Percentiles rank a stretch among this genome's conserved stretches.
These are phyloP conservation scores for Samia ricini DNA, from an alignment of 1,140 invertebrate genomes.

Conservation along the genomic window DNA sequence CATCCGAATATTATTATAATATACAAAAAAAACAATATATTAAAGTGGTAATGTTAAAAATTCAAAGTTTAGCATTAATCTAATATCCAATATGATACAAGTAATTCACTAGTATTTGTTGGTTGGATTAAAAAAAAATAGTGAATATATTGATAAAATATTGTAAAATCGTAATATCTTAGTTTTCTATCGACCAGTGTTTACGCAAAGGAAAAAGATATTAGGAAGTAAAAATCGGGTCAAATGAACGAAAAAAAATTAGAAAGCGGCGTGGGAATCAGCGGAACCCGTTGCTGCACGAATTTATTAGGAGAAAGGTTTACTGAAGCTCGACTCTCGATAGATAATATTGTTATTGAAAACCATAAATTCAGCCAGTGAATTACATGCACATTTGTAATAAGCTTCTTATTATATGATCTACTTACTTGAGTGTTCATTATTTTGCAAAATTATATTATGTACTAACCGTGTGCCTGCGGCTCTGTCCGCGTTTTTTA, in stretches of 20 bases:
- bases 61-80: no score
- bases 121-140: no score
- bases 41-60: no score
- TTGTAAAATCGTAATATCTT: not conserved
- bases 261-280: conserved; percentile 26
- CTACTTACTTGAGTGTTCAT: not conserved
- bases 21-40: no score
- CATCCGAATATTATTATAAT: no score
- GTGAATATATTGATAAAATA: no score
- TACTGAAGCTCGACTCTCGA: conserved; percentile 7
- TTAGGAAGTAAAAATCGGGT: conserved; percentile 13
- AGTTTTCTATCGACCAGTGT: not conserved
- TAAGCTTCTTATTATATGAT: not conserved
- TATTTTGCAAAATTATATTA: no score
- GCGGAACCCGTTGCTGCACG: conserved; percentile 13
- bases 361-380: conserved; percentile 2
- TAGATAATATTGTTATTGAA: conserved; percentile 5
- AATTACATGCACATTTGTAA: not conserved
- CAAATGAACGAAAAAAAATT: conserved; percentile 25
- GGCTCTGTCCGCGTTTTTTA: no score
- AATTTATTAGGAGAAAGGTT: conserved; percentile 22
- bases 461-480: no score
- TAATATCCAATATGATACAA: no score
- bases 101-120: no score
- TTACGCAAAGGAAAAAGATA: conserved; percentile 13